These are phyloP conservation scores for Virgularia gustaviana DNA, from an alignment of 92 coral and sea anemone genomes.

Conservation along the genomic window DNA sequence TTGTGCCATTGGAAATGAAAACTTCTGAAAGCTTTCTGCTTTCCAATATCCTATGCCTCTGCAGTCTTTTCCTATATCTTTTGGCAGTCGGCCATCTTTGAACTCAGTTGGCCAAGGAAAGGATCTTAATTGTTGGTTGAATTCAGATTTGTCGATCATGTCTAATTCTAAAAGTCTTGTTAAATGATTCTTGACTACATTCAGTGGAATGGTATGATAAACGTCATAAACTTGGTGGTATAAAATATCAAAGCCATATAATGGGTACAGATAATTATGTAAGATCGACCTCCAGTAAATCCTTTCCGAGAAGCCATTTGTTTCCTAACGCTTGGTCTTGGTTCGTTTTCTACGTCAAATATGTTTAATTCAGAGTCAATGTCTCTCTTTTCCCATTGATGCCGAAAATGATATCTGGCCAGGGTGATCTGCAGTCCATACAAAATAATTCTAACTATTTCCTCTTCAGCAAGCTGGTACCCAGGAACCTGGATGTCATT, in stretches of 20 bases:
- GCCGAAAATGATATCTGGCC: conserved; percentile 54
- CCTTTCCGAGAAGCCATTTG: conserved; percentile 52
- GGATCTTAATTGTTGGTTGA: conserved; percentile 44
- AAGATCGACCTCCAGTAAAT: conserved; percentile 61
- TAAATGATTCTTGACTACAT: conserved; percentile 50
- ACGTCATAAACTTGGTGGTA: conserved; percentile 46
- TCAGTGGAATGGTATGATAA: conserved; percentile 54
- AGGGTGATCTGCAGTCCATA: conserved; percentile 71
- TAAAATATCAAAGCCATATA: conserved; percentile 52
- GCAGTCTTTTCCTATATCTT: conserved; percentile 34
- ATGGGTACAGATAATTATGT: conserved; percentile 53
- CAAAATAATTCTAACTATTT: too few relatives aligned
- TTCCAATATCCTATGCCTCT: conserved; percentile 52
- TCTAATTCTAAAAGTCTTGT: conserved; percentile 53
- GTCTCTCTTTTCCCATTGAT: conserved; percentile 54
- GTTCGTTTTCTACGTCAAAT: conserved; percentile 57
- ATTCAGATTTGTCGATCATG: conserved; percentile 38
- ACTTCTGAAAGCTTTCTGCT: conserved; percentile 52
- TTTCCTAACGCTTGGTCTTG: conserved; percentile 50
- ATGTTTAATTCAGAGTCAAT: conserved; percentile 45
- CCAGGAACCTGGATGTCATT: too few relatives aligned
- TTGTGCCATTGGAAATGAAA: conserved; percentile 56
- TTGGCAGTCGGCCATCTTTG: conserved; percentile 55
- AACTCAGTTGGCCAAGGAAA: conserved; percentile 58
- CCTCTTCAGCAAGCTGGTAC: too few relatives aligned